Conservation (phyloP, 2,888 invertebrate genomes). For the Thalpophila matura region DNA sequence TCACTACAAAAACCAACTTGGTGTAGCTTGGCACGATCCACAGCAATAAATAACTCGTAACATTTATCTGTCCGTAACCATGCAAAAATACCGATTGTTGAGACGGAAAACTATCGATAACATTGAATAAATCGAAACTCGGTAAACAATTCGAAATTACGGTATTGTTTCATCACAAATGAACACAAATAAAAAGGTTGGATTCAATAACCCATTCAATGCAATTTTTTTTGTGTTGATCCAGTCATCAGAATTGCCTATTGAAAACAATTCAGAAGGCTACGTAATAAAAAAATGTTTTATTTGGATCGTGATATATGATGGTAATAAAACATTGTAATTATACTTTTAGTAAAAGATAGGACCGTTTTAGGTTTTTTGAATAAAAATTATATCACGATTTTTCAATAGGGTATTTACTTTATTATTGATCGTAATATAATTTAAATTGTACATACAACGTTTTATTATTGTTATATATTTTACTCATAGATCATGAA, state of each 20-base stretch:
- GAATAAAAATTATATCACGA: too few species aligned
- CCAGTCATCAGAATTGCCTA: slow-evolving; percentile 17
- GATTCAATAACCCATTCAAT: slow-evolving; percentile 14
- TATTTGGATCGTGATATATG: background rate
- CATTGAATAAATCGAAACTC: slow-evolving; percentile 25
- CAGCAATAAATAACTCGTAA: slow-evolving; percentile 44
- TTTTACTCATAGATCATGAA: too few species aligned
- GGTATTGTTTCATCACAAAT: slow-evolving; percentile 34
- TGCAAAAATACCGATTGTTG: slow-evolving; percentile 29
- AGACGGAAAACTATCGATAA: slow-evolving; percentile 20
- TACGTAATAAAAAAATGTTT: background rate
- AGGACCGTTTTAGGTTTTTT: too few species aligned
- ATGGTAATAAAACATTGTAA: background rate
- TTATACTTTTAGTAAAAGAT: too few species aligned
- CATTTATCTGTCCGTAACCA: slow-evolving; percentile 29
- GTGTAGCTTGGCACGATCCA: slow-evolving; percentile 25
- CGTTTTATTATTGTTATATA: too few species aligned
- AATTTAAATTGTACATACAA: too few species aligned
- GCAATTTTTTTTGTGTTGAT: slow-evolving; percentile 24
- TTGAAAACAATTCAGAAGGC: slow-evolving; percentile 10
- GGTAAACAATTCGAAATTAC: slow-evolving; percentile 26
- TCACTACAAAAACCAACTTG: slow-evolving; percentile 17
- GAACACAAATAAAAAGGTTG: slow-evolving; percentile 28
- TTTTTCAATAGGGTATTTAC: too few species aligned
- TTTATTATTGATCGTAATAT: too few species aligned